These are phyloP conservation scores for Megaustenia siamemsis DNA, from an alignment of 2,888 invertebrate species.

Conservation along the genomic window DNA sequence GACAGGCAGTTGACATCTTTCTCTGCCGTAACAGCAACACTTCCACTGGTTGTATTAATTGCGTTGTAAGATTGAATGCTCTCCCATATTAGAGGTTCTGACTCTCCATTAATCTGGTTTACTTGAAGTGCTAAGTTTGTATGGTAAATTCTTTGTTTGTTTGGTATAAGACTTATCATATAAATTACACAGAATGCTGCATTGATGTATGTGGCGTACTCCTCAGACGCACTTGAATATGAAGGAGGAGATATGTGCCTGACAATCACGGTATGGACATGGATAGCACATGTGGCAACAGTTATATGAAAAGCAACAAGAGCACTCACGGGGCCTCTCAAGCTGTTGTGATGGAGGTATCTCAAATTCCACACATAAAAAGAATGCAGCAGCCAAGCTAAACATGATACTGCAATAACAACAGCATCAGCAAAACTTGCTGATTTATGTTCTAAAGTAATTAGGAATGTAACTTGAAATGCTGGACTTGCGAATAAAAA, in stretches of 20 bases:
- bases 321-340: slow-evolving; percentile 86
- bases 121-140: slow-evolving; percentile 44
- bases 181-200: slow-evolving; percentile 85
- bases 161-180: slow-evolving; percentile 86
- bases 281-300: slow-evolving; percentile 85
- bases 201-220: slow-evolving; percentile 67
- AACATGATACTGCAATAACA: slow-evolving; percentile 85
- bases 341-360: slow-evolving; percentile 76
- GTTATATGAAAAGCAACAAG: slow-evolving; percentile 86
- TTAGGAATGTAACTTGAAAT: slow-evolving; percentile 82
- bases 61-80: slow-evolving; percentile 57
- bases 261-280: slow-evolving; percentile 85
- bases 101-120: slow-evolving; percentile 63
- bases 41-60: slow-evolving; percentile 11
- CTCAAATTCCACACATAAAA: slow-evolving; percentile 87
- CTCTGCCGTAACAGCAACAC: slow-evolving; percentile 81
- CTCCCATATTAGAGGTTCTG: slow-evolving; percentile 62
- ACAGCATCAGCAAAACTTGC: slow-evolving; percentile 86
- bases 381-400: slow-evolving; percentile 91
- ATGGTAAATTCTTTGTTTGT: slow-evolving; percentile 58
- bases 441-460: slow-evolving; percentile 69
- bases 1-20: slow-evolving; percentile 87
- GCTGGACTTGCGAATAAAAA: slow-evolving; percentile 86
- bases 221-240: slow-evolving; percentile 64
- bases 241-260: slow-evolving; percentile 61